Percentiles rank a stretch among this genome's conserved stretches.
phyloP scores from a whole-genome alignment of 1,140 invertebrate species.

The Halictus rubicundus region DNA sequence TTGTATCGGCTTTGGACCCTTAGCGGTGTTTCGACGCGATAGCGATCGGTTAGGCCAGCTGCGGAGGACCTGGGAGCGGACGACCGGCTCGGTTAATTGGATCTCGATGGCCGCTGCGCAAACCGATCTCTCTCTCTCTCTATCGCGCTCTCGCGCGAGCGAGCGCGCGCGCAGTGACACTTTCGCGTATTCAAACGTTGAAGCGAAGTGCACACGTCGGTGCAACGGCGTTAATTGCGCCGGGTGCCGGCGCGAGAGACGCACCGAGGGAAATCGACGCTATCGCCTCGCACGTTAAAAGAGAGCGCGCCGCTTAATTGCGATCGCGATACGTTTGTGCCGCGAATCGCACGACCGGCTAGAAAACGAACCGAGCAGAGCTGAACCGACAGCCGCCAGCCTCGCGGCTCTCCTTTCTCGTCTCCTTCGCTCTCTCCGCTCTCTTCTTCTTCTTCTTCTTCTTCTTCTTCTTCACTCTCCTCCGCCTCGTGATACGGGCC shows the following conservation, averaged over 20 bases:
- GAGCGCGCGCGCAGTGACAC: neutral
- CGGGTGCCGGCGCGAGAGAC: constrained; percentile 22
- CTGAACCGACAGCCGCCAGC: no score
- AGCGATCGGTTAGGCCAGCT: neutral
- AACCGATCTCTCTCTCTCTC: neutral
- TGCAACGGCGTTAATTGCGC: constrained; percentile 48
- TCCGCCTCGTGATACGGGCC: no score
- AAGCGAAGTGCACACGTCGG: neutral
- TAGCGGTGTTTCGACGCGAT: neutral
- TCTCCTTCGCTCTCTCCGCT: neutral
- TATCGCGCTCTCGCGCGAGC: no score
- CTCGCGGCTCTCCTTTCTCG: neutral
- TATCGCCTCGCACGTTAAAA: constrained; percentile 14
- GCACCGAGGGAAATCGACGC: constrained; percentile 50
- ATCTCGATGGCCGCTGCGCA: constrained; percentile 19
- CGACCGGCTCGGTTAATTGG: constrained; percentile 27
- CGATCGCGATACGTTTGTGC: constrained; percentile 56
- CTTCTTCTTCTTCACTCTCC: no score
- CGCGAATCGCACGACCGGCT: constrained; percentile 32
- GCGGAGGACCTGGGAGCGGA: no score
- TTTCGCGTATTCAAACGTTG: constrained; percentile 31
- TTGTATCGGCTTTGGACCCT: neutral
- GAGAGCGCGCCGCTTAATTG: constrained; percentile 49
- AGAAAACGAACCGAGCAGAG: constrained; percentile 36
- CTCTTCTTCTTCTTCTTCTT: no score